Base-by-base conservation (phyloP, 2,797 vertebrate species). In the Rousettus madagascariensis region DNA sequence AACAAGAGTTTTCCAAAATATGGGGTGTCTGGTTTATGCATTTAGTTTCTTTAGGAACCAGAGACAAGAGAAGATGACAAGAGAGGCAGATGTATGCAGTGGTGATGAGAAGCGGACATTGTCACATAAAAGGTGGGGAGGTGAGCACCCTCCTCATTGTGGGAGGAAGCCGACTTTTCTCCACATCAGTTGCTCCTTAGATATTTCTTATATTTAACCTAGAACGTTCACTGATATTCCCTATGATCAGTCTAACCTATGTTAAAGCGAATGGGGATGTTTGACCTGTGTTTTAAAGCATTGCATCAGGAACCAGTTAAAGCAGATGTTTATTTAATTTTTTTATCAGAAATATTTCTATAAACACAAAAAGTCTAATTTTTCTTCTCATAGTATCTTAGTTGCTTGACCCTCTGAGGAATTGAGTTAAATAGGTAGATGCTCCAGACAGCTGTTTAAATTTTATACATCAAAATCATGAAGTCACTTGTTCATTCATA, bases 381-480 rank as follows among this genome's bases (percentile, higher is more conserved):
- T 66, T 11, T 68, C 61, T 57, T n/a, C 63, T 90, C 9, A 55
- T 1, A 74, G 4, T 87, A 59, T 11, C 46, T 59, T 75, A 12
- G 43, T 53, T 38, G 11, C 79, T 71, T 87, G 41, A 12, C 6
- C 51, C 20, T 57, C n/a, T 92, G 49, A 87, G 77, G 68, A 83
- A 63, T 9, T 51, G 65, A 91, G 12, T 10, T 92, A 79, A 79
- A 49, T 12, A 94, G 30, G 24, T 28, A 1, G 61, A 63, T 87
- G 24, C 26, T 75, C 12, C 30, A 92, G 9, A 46, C 4, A 55
- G 33, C 36, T 86, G 9, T 85, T 95, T 80, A 53, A 12, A 59
- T 91, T 87, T 85, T 78, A 16, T 88, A 22, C 51, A 72, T 75
- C 79, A 84, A 94, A 75, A 28, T 74, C 13, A 72, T 41, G 57